Conservation (phyloP, 2,888 invertebrate species). For the Zootermopsis nevadensis region DNA sequence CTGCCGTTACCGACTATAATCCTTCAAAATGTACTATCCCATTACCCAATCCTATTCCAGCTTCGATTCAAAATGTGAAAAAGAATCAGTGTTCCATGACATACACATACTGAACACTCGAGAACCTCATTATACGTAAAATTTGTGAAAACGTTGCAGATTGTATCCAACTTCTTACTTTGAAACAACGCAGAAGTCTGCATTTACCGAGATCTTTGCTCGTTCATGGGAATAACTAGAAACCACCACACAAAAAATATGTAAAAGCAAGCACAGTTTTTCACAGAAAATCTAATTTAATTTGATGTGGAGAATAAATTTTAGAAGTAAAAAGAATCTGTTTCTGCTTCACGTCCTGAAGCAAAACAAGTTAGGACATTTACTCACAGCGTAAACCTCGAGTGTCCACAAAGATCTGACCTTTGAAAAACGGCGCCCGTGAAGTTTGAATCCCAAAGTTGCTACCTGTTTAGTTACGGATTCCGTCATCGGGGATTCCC, state of each 20-base stretch:
- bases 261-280: too few species aligned
- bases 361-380: too few species aligned
- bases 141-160: slow-evolving; percentile 23
- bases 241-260: too few species aligned
- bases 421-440: too few species aligned
- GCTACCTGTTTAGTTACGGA: too few species aligned
- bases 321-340: background rate
- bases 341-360: too few species aligned
- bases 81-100: background rate
- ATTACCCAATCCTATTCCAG: background rate
- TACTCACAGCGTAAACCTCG: too few species aligned
- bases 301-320: background rate
- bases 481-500: too few species aligned
- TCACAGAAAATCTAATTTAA: background rate
- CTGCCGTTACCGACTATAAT: background rate
- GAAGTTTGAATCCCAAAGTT: too few species aligned
- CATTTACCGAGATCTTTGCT: background rate
- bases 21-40: background rate
- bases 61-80: background rate
- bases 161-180: background rate
- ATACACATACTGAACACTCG: background rate
- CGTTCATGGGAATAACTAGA: background rate
- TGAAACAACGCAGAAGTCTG: background rate
- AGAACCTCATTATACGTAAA: slow-evolving; percentile 1
- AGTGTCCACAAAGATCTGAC: too few species aligned